These are phyloP conservation scores for Gephyroberyx darwinii DNA, from an alignment of 2,797 vertebrate genomes.

Conservation along the genomic window DNA sequence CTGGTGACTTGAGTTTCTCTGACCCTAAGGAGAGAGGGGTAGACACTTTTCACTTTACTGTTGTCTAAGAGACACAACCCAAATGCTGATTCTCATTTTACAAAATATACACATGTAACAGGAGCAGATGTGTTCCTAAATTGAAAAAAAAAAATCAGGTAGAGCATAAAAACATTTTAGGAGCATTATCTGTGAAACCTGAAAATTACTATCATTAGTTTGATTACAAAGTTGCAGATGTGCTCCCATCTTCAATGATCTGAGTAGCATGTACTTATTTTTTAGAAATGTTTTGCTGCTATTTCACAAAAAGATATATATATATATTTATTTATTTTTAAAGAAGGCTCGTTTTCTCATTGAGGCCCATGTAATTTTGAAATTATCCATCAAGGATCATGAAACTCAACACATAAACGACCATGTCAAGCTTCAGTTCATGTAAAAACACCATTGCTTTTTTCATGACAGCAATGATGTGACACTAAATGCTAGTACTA, in stretches of 20 bases:
- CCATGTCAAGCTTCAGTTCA: no score
- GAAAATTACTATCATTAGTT: no score
- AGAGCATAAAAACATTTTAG: no score
- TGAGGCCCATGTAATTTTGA: no score
- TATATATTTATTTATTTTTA: no score
- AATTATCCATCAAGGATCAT: neutral
- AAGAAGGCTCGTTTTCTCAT: no score
- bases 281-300: no score
- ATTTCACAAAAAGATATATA: no score
- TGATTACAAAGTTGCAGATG: no score
- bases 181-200: no score
- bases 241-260: no score
- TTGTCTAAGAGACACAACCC: neutral
- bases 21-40: slow-evolving; percentile 51
- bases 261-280: no score
- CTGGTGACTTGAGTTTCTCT: slow-evolving; percentile 69
- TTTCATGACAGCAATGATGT: neutral
- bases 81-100: neutral
- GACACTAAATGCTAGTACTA: neutral
- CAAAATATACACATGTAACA: neutral
- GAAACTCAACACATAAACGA: neutral
- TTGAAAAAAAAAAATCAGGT: neutral
- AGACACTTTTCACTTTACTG: neutral
- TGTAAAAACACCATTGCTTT: neutral
- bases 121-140: neutral